Percentiles rank a stretch among this genome's conserved stretches.
Evolutionary conservation across 2,113 vertebrate species (phyloP).

Genomic region (Leptocoma aspasia): DNA sequence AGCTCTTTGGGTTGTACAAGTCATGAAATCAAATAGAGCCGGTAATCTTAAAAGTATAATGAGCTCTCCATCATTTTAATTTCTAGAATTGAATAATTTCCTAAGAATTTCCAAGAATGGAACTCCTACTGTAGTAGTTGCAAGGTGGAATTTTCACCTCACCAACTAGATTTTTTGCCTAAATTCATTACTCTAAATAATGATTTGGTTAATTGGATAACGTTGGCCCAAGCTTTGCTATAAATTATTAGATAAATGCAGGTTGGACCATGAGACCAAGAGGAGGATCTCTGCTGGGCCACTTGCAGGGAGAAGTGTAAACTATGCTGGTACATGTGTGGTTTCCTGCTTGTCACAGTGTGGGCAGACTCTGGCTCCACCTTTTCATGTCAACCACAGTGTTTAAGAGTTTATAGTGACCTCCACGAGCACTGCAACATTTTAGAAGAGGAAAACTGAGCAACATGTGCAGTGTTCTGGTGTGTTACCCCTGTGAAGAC

Average conservation of each 20-base stretch:
- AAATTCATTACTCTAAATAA: neutral
- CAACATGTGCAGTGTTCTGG: neutral
- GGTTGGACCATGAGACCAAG: neutral
- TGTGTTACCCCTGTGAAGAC: neutral
- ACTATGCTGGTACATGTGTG: neutral
- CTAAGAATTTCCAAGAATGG: neutral
- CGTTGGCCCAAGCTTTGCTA: neutral
- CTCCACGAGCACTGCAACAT: neutral
- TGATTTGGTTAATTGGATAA: neutral
- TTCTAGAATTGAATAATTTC: neutral
- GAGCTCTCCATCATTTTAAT: neutral
- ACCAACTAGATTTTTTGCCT: neutral
- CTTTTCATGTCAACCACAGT: neutral
- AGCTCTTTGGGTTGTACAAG: neutral
- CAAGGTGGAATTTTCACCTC: neutral
- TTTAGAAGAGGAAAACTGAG: neutral
- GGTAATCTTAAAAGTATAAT: neutral
- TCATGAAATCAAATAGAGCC: neutral
- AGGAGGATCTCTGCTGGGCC: neutral
- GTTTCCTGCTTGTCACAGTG: accelerated
- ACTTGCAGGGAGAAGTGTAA: neutral
- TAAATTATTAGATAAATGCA: neutral
- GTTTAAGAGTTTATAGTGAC: neutral
- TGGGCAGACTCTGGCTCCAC: neutral
- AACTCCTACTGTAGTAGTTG: neutral